A percentile compares a stretch with the other conserved stretches of the same genome.
phyloP scores from a whole-genome alignment of 2,113 vertebrate genomes.

The Trichechus manatus region DNA sequence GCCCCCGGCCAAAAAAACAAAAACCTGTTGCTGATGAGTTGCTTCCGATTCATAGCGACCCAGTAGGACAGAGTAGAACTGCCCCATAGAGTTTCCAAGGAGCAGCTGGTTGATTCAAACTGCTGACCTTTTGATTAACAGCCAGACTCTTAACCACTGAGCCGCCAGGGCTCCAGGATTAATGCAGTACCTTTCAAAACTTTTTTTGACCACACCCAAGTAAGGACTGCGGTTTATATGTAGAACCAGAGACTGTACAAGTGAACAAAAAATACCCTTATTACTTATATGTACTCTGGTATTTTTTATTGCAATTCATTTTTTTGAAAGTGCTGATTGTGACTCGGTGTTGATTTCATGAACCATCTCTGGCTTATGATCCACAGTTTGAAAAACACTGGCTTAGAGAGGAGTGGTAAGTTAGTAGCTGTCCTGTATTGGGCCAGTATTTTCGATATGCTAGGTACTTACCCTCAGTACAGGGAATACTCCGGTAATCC shows the following conservation, averaged over 20 bases:
- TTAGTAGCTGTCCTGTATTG: background rate
- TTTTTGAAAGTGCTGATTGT: background rate
- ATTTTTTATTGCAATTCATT: background rate
- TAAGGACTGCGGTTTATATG: slow-evolving; percentile 27
- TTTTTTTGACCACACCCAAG: background rate
- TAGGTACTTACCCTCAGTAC: background rate
- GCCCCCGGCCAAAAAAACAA: too few species aligned
- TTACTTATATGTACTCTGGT: background rate
- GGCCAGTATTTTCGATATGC: background rate
- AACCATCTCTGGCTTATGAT: background rate
- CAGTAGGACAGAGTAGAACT: too few species aligned
- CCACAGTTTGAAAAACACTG: slow-evolving; percentile 53
- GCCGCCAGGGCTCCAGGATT: too few species aligned
- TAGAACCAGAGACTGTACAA: background rate
- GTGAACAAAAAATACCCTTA: background rate
- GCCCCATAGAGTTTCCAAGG: too few species aligned
- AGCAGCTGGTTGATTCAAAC: too few species aligned
- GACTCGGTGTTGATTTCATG: background rate
- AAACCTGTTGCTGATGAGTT: too few species aligned
- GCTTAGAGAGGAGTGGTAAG: slow-evolving; percentile 24
- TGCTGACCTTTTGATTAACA: too few species aligned
- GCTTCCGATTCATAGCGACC: too few species aligned
- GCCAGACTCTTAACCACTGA: too few species aligned
- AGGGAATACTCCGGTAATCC: background rate
- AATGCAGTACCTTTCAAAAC: background rate